phyloP scores from a whole-genome alignment of 2,113 vertebrate genomes.

The Chascanopsetta lugubris region DNA sequence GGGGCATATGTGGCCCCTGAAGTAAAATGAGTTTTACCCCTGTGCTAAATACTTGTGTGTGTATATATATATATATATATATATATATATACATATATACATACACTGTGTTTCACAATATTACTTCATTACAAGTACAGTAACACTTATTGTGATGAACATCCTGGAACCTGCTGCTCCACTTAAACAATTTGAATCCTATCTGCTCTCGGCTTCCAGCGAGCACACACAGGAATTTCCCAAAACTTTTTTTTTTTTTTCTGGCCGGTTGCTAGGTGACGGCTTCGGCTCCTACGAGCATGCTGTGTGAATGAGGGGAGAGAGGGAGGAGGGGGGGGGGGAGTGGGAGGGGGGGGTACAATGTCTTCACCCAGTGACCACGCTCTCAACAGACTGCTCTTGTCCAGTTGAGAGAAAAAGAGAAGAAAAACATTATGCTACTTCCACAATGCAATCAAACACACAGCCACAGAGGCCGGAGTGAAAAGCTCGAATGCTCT shows the following conservation, averaged over 20 bases:
- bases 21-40: too few relatives aligned
- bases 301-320: slow-evolving; percentile 73
- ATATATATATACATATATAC: too few relatives aligned
- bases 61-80: too few relatives aligned
- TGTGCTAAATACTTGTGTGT: slow-evolving; percentile 51
- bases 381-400: slow-evolving; percentile 83
- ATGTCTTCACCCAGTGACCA: slow-evolving; percentile 86
- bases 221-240: slow-evolving; percentile 64
- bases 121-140: slow-evolving; percentile 14
- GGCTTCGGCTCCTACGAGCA: slow-evolving; percentile 76
- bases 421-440: slow-evolving; percentile 71
- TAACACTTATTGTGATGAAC: slow-evolving; percentile 13
- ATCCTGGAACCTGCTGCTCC: slow-evolving; percentile 25
- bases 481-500: slow-evolving; percentile 60
- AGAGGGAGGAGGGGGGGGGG: slow-evolving; percentile 71
- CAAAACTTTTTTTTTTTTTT: slow-evolving; percentile 64
- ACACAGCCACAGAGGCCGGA: slow-evolving; percentile 31
- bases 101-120: slow-evolving; percentile 34
- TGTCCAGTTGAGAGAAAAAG: slow-evolving; percentile 66
- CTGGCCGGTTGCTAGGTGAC: slow-evolving; percentile 79
- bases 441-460: slow-evolving; percentile 64
- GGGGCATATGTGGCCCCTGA: too few relatives aligned
- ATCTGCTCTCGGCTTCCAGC: slow-evolving; percentile 29
- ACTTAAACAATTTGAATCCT: slow-evolving; percentile 44
- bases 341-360: slow-evolving; percentile 74